Evolutionary conservation across 1,140 invertebrate species (phyloP).

Genomic region (Nylanderia fulva): DNA sequence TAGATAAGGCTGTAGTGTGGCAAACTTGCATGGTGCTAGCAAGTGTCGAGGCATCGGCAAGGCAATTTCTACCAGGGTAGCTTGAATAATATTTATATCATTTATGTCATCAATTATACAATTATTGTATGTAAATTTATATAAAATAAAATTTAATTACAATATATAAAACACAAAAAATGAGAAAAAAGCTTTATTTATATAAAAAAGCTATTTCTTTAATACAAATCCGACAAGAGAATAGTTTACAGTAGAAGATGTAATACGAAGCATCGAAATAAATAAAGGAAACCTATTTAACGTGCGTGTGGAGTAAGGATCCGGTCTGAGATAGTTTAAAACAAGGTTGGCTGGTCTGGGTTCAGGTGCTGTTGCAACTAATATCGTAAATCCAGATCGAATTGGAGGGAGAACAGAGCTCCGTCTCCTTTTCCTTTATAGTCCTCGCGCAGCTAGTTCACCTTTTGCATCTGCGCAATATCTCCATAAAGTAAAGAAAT

Average conservation of each 20-base stretch:
- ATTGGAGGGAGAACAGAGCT: slow-evolving; percentile 74
- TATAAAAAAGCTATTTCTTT: neutral
- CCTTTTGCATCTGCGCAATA: slow-evolving; percentile 74
- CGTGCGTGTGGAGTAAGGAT: slow-evolving; percentile 68
- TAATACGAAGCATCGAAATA: slow-evolving; percentile 70
- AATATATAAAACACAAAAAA: too few species aligned
- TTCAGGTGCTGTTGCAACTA: slow-evolving; percentile 83
- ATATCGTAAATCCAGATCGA: slow-evolving; percentile 84
- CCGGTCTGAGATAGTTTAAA: slow-evolving; percentile 72
- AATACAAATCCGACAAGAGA: neutral
- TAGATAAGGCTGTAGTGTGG: too few species aligned
- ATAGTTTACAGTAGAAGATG: slow-evolving; percentile 14
- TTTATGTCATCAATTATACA: neutral
- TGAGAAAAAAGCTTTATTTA: neutral
- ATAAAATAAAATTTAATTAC: neutral
- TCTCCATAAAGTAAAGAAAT: slow-evolving; percentile 71
- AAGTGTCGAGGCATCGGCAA: too few species aligned
- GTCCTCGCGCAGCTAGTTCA: slow-evolving; percentile 37
- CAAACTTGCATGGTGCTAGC: too few species aligned
- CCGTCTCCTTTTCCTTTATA: slow-evolving; percentile 65
- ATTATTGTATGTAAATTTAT: neutral
- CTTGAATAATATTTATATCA: neutral
- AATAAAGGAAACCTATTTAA: slow-evolving; percentile 78
- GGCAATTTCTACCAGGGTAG: too few species aligned
- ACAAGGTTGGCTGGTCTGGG: slow-evolving; percentile 70